A percentile compares a stretch with the other conserved stretches of the same genome.
These are phyloP conservation scores for Xylophagus ater DNA, from an alignment of 2,888 invertebrate species.

Conservation along the genomic window DNA sequence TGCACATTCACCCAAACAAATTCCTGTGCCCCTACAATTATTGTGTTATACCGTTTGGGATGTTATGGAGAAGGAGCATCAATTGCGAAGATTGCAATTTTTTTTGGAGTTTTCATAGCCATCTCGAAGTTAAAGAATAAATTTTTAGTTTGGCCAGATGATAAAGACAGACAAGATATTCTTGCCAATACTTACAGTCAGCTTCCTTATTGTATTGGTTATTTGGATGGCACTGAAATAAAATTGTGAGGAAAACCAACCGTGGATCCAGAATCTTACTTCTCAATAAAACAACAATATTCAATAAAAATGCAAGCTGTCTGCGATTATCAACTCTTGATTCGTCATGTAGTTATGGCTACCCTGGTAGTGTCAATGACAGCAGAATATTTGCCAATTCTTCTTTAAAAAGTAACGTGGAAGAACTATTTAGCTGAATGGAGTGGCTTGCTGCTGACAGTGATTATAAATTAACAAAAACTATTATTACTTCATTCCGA, in stretches of 20 bases:
- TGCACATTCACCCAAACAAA: too few species aligned
- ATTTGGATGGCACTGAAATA: constrained; percentile 7
- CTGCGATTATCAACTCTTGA: not conserved
- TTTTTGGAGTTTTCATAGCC: constrained; percentile 4
- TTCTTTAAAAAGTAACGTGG: not conserved
- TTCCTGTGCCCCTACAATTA: too few species aligned
- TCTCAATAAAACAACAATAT: constrained; percentile 5
- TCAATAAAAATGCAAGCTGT: constrained; percentile 5
- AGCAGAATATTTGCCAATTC: constrained; percentile 1
- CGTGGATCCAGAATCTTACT: constrained; percentile 1
- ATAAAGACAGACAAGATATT: not conserved
- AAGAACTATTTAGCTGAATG: not conserved
- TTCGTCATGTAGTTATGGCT: not conserved
- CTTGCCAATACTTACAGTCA: not conserved
- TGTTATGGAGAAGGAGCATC: constrained; percentile 4
- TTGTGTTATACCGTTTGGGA: not conserved
- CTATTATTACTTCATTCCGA: not conserved
- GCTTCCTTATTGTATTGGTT: constrained; percentile 1
- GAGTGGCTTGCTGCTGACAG: not conserved
- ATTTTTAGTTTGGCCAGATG: constrained; percentile 1
- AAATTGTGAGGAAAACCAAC: constrained; percentile 1
- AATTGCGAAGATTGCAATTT: not conserved
- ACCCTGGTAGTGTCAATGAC: constrained; percentile 2
- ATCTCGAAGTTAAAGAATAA: not conserved
- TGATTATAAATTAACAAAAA: not conserved